Evolutionary conservation across 2,113 vertebrate species (phyloP).

Genomic region (Ploceus nigricollis): DNA sequence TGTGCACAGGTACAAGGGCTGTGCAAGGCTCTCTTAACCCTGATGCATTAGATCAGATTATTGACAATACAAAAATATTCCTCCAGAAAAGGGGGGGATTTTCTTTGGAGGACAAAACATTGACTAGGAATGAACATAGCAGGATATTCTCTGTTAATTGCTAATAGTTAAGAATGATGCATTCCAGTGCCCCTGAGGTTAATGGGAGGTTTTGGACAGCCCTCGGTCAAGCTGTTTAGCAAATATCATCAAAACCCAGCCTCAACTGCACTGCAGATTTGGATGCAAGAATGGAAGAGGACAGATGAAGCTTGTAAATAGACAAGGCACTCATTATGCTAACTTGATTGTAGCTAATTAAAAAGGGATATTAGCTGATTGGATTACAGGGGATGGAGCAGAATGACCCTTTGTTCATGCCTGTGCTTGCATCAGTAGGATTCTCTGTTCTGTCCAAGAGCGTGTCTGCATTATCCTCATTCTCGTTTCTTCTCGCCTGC

Average conservation of each 20-base stretch:
- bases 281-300: slow-evolving; percentile 11
- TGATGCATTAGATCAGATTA: not conserved
- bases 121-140: not conserved
- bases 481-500: not conserved
- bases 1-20: not conserved
- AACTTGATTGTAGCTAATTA: slow-evolving; percentile 64
- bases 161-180: not conserved
- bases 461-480: not conserved
- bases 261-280: not conserved
- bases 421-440: slow-evolving; percentile 33
- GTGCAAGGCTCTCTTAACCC: not conserved
- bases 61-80: not conserved
- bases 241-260: not conserved
- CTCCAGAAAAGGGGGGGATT: not conserved
- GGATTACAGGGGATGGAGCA: slow-evolving; percentile 60
- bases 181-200: not conserved
- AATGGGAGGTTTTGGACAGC: not conserved
- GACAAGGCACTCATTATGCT: slow-evolving; percentile 44
- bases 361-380: slow-evolving; percentile 63
- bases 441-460: slow-evolving; percentile 18
- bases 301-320: slow-evolving; percentile 52
- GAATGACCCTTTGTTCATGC: slow-evolving; percentile 62
- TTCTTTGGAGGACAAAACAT: not conserved
- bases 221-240: not conserved
- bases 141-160: not conserved